Evolutionary conservation across 2,888 invertebrate species (phyloP), one percentile per base, ranked within the genome.

Genomic region (Drosophila crucigera): DNA sequence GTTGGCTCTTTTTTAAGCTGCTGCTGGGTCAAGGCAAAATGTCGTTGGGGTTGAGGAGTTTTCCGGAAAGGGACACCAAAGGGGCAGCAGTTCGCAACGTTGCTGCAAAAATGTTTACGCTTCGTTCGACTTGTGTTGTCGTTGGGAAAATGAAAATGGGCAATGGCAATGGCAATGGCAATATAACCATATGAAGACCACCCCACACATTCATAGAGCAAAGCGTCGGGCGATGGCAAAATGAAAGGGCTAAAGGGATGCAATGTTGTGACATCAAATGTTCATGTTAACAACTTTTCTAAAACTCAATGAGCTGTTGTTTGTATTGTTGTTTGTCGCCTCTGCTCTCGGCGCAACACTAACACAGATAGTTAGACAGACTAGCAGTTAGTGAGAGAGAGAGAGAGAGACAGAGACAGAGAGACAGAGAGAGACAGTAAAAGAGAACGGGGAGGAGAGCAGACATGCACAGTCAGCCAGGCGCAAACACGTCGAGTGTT

Each of bases 401-500:
- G 9, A 11, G 30, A 35, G 6, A 10, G n/a, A 30, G n/a, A 14
- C 14, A 19, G n/a, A 31, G 6, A 22, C 19, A 53, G 22, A 64
- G 47, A 37, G n/a, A 52, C n/a, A 37, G 41, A 35, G 28, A 54
- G 11, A 41, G 30, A 41, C 10, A 39, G 37, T 35, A 30, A 30
- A 7, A 33, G 16, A n/a, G n/a, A 41, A 41, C n/a, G 25, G 37
- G 11, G 6, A 7, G 30, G 47, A 37, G 14, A 22, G 49, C n/a
- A 54, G 50, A 56, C 16, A 56, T 39, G 49, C 65, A 63, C 63
- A 81, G 72, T 55, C 83, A 83, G 82, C 74, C 80, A 88, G 89
- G 90, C 86, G 85, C 86, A 85, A 85, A 90, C 90, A 90, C 83
- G 86, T 85, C 83, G 85, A 85, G 90, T 90, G 90, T 85, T 90